Conservation (phyloP, 2,888 invertebrate species). For the Orgyia antiqua region DNA sequence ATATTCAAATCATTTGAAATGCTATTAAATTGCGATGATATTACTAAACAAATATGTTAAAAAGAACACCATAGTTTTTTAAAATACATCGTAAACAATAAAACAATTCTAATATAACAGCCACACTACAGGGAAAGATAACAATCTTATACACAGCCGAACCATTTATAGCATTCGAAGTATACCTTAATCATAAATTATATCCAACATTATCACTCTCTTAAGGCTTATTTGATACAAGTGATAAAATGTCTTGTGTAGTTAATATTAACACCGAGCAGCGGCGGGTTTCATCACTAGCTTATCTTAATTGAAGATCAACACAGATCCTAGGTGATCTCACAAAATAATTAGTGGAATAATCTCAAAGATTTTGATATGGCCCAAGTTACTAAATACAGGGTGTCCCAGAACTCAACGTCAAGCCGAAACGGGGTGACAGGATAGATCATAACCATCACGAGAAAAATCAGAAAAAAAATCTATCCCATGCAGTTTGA, state of each 20-base stretch:
- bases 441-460: no score
- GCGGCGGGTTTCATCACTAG: constrained; percentile 19
- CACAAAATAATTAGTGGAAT: constrained; percentile 48
- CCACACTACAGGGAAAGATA: not conserved
- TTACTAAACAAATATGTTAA: constrained; percentile 1
- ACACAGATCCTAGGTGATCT: constrained; percentile 33
- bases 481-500: no score
- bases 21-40: no score
- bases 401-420: no score
- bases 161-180: constrained; percentile 3
- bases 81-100: not conserved
- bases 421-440: no score
- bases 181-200: constrained; percentile 13
- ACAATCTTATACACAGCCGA: constrained; percentile 1
- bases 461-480: no score
- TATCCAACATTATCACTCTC: constrained; percentile 13
- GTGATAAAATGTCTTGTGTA: constrained; percentile 23
- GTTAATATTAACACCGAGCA: constrained; percentile 23
- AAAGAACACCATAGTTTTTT: not conserved
- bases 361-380: constrained; percentile 17
- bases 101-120: not conserved
- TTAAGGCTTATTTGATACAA: constrained; percentile 17
- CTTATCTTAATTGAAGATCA: constrained; percentile 35
- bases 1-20: no score
- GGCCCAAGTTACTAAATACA: constrained; percentile 13